phyloP scores from a whole-genome alignment of 2,888 invertebrate species.

The Brenthis hecate region DNA sequence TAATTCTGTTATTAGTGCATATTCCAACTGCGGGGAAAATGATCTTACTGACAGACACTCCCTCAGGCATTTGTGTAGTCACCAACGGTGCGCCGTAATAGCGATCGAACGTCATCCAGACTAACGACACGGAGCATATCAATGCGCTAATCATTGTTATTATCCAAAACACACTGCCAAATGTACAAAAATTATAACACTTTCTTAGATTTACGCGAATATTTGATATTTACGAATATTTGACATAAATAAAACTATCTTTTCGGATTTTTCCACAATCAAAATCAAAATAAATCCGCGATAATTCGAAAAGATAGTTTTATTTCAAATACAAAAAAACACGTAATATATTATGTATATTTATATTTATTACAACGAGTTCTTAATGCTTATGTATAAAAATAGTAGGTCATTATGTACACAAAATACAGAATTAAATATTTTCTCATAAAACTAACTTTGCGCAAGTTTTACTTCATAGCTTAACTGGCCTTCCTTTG shows the following conservation, averaged over 20 bases:
- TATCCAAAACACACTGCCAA: slow-evolving; percentile 65
- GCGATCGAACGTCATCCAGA: slow-evolving; percentile 66
- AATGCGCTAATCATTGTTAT: slow-evolving; percentile 65
- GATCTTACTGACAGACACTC: slow-evolving; percentile 68
- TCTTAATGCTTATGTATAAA: background rate
- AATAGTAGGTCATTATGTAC: no score
- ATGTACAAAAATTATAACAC: background rate
- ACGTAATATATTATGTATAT: background rate
- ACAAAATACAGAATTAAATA: no score
- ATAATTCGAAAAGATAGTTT: no score
- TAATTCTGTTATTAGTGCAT: slow-evolving; percentile 76
- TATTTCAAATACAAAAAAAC: background rate
- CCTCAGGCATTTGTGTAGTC: slow-evolving; percentile 73
- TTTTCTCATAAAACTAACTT: no score
- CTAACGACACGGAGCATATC: slow-evolving; percentile 65
- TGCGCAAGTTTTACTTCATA: no score
- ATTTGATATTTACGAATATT: no score
- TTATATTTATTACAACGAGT: background rate
- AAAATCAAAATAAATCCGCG: no score
- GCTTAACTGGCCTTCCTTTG: no score
- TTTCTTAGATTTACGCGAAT: no score
- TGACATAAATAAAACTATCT: no score
- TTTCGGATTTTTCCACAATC: no score
- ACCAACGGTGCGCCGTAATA: slow-evolving; percentile 69
- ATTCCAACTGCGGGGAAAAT: slow-evolving; percentile 78